These are phyloP conservation scores for Orussus abietinus DNA, from an alignment of 1,140 invertebrate species.

Conservation along the genomic window DNA sequence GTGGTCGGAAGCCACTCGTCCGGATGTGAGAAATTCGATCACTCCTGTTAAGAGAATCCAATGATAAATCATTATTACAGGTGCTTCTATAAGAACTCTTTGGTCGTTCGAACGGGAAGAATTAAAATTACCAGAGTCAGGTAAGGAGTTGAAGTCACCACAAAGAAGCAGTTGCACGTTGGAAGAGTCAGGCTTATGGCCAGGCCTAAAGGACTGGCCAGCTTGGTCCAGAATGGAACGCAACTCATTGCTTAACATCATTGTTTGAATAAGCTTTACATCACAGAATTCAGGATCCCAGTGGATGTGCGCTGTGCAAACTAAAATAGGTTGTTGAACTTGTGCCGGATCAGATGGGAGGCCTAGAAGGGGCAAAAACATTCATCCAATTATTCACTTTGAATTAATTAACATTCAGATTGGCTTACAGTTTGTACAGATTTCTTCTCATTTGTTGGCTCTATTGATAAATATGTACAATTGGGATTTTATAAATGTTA, in stretches of 20 bases:
- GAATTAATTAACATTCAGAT: too few relatives aligned
- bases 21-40: conserved; percentile 89
- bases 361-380: conserved; percentile 49
- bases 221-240: conserved; percentile 80
- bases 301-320: conserved; percentile 98
- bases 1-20: conserved; percentile 85
- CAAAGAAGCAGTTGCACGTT: conserved; percentile 92
- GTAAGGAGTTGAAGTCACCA: conserved; percentile 98
- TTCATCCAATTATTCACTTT: too few relatives aligned
- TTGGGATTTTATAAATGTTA: not conserved
- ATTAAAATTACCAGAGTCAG: conserved; percentile 84
- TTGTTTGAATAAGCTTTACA: conserved; percentile 99
- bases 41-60: conserved; percentile 75
- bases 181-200: conserved; percentile 67
- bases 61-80: conserved; percentile 5
- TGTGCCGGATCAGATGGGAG: conserved; percentile 69
- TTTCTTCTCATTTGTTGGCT: too few relatives aligned
- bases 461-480: too few relatives aligned
- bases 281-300: conserved; percentile 99
- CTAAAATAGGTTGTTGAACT: conserved; percentile 81
- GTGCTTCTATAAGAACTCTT: not conserved
- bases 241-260: conserved; percentile 97
- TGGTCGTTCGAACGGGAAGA: too few relatives aligned
- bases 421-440: not conserved
- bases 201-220: conserved; percentile 60